phyloP scores from a whole-genome alignment of 1,140 invertebrate species.

The Physella acuta region DNA sequence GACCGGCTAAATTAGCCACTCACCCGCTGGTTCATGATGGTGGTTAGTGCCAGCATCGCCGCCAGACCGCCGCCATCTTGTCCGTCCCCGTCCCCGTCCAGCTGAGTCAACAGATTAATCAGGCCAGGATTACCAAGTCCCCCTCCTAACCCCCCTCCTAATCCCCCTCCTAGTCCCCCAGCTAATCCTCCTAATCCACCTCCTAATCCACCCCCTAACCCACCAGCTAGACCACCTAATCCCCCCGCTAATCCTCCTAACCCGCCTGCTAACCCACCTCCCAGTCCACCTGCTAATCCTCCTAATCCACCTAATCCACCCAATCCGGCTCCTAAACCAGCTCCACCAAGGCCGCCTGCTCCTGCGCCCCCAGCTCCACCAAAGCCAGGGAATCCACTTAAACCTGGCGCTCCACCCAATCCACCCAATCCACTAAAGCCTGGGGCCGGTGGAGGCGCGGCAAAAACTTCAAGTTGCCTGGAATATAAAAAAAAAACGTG shows the following conservation, averaged over 20 bases:
- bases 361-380: background rate
- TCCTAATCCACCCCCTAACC: background rate
- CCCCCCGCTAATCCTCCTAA: background rate
- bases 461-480: constrained; percentile 17
- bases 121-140: constrained; percentile 3
- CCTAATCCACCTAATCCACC: background rate
- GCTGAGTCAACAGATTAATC: background rate
- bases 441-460: background rate
- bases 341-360: background rate
- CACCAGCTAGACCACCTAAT: background rate
- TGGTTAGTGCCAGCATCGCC: background rate
- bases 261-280: background rate
- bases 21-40: constrained; percentile 1
- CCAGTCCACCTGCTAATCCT: background rate
- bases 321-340: background rate
- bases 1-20: no score
- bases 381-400: no score
- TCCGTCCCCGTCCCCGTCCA: constrained; percentile 2
- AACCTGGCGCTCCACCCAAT: no score
- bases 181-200: background rate
- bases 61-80: constrained; percentile 4
- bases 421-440: background rate
- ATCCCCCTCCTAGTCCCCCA: background rate
- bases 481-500: background rate
- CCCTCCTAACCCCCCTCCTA: background rate